These are phyloP conservation scores for Neotoma lepida DNA, from an alignment of 2,113 vertebrate species.

Conservation along the genomic window DNA sequence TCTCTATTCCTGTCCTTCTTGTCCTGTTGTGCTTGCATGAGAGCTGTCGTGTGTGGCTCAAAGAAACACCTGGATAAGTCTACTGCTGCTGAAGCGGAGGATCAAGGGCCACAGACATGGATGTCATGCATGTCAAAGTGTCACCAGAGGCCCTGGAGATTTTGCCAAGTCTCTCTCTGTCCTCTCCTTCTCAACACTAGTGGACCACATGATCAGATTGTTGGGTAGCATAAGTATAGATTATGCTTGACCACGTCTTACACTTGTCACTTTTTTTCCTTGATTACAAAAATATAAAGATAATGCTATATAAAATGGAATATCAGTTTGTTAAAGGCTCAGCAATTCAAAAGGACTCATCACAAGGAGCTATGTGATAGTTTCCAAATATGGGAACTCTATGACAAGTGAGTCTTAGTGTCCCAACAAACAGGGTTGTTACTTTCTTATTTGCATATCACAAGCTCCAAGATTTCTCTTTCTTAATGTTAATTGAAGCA, in stretches of 20 bases:
- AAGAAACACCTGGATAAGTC: background rate
- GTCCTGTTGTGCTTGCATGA: background rate
- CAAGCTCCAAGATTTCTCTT: background rate
- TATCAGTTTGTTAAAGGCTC: background rate
- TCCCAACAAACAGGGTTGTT: background rate
- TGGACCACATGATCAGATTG: too few species aligned
- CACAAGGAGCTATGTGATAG: background rate
- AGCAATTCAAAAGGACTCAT: background rate
- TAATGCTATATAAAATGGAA: background rate
- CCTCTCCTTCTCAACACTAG: background rate
- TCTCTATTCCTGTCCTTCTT: too few species aligned
- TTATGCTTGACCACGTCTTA: background rate
- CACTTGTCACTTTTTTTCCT: background rate
- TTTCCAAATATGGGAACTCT: background rate
- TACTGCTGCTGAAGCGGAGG: background rate
- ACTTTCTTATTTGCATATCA: background rate
- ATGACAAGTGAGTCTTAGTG: background rate
- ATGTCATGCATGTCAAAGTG: background rate
- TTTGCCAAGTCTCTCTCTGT: background rate
- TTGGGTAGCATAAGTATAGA: background rate
- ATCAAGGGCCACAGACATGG: background rate
- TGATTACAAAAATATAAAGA: background rate
- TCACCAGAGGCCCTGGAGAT: background rate
- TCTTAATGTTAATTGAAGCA: background rate
- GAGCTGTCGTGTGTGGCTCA: fast-evolving